phyloP scores from a whole-genome alignment of 2,113 vertebrate species.

The Raja brachyura region DNA sequence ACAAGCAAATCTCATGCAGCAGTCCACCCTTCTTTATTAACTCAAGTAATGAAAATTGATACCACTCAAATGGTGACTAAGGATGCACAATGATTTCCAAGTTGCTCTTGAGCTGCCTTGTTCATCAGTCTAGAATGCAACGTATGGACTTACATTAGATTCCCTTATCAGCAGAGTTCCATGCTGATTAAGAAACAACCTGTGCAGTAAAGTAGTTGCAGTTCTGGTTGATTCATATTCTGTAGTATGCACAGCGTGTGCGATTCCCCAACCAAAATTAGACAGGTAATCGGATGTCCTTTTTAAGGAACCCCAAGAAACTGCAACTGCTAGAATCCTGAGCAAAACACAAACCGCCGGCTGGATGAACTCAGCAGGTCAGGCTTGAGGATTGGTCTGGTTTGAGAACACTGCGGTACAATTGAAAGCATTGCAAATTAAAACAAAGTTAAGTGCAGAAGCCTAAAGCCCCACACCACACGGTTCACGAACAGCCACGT shows the following conservation, averaged over 20 bases:
- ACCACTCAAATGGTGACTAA: not conserved
- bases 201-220: not conserved
- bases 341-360: too few species aligned
- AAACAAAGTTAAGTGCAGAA: not conserved
- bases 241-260: not conserved
- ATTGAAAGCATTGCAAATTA: not conserved
- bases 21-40: not conserved
- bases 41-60: not conserved
- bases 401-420: not conserved
- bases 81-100: not conserved
- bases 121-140: not conserved
- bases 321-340: too few species aligned
- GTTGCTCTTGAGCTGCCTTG: not conserved
- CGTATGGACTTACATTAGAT: not conserved
- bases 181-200: not conserved
- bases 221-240: not conserved
- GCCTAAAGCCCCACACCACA: too few species aligned
- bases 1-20: not conserved
- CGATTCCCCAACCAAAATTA: not conserved
- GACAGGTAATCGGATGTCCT: not conserved
- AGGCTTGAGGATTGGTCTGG: not conserved
- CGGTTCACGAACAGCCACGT: too few species aligned
- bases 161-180: not conserved
- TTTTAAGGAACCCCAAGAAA: too few species aligned
- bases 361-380: too few species aligned